Evolutionary conservation across 23 tunicate genomes (phyloP).

Genomic region (Halocynthia roretzi): DNA sequence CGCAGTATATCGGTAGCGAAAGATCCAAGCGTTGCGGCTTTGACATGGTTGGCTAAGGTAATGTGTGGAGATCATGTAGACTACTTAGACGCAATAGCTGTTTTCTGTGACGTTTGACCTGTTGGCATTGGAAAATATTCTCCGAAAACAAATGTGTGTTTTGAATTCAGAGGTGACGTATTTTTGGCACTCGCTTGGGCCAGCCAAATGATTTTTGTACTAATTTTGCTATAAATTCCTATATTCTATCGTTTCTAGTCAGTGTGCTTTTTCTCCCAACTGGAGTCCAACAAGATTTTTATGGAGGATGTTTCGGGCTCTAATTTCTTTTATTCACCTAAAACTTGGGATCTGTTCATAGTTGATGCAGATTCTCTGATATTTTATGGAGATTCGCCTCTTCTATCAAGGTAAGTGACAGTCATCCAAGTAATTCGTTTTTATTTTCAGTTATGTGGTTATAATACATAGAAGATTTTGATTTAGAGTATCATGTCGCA

Average conservation of each 20-base stretch:
- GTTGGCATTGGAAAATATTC: background rate
- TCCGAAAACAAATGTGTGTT: background rate
- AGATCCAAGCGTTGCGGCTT: conserved; percentile 7
- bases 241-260: conserved; percentile 24
- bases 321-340: conserved; percentile 39
- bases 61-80: background rate
- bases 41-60: conserved; percentile 51
- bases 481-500: conserved; percentile 53
- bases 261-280: conserved; percentile 55
- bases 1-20: background rate
- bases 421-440: background rate
- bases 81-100: too few relatives aligned
- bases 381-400: conserved; percentile 35
- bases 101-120: too few relatives aligned
- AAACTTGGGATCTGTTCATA: conserved; percentile 37
- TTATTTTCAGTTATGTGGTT: background rate
- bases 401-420: conserved; percentile 37
- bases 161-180: conserved; percentile 12
- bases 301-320: conserved; percentile 73
- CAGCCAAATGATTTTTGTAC: background rate
- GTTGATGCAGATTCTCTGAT: conserved; percentile 73
- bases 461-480: background rate
- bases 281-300: conserved; percentile 48
- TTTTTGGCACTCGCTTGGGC: background rate
- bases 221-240: too few relatives aligned